phyloP scores from a whole-genome alignment of 2,113 vertebrate genomes.

The Jaculus jaculus region DNA sequence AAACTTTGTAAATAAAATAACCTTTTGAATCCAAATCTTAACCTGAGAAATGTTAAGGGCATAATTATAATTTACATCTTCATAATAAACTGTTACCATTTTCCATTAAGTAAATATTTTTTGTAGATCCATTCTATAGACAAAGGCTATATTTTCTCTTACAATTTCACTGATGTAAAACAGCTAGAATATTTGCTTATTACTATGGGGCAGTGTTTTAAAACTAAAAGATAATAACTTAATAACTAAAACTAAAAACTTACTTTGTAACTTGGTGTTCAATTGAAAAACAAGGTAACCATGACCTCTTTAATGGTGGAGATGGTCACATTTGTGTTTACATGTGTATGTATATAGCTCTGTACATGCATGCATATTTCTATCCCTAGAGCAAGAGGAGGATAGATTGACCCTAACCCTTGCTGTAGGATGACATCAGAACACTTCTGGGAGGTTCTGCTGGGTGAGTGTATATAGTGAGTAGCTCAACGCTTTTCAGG shows the following conservation, averaged over 20 bases:
- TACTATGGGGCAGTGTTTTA: fast-evolving
- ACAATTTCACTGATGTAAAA: slow-evolving; percentile 66
- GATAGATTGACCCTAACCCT: background rate
- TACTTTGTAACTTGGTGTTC: no score
- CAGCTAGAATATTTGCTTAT: background rate
- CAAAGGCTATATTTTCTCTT: slow-evolving; percentile 69
- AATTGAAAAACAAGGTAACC: background rate
- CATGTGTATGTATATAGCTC: fast-evolving
- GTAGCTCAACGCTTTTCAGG: background rate
- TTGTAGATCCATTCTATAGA: slow-evolving; percentile 59
- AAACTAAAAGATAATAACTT: background rate
- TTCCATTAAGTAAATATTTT: slow-evolving; percentile 74
- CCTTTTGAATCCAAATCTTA: slow-evolving; percentile 73
- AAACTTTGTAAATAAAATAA: slow-evolving; percentile 70
- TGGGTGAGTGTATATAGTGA: background rate
- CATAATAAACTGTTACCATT: slow-evolving; percentile 64
- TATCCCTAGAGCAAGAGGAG: background rate
- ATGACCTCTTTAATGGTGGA: background rate
- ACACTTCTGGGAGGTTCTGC: background rate
- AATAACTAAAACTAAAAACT: no score
- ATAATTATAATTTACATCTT: slow-evolving; percentile 76
- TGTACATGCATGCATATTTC: background rate
- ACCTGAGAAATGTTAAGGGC: slow-evolving; percentile 75
- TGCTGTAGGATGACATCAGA: background rate
- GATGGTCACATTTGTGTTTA: background rate